Base-by-base conservation (phyloP, 2,888 invertebrate genomes). In the Automeris io region DNA sequence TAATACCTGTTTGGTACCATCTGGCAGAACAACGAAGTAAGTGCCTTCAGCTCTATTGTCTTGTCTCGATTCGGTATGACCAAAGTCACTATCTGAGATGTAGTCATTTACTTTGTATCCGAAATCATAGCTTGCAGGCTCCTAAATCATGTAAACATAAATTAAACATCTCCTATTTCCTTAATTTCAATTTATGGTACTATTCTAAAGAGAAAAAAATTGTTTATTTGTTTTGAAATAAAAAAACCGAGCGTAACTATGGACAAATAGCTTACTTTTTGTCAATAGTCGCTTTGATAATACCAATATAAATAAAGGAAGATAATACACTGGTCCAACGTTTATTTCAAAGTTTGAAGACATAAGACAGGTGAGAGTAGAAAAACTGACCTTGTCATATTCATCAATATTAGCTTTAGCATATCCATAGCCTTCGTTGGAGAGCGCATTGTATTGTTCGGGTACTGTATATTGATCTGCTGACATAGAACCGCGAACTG, bases 91-190 rank as follows among this genome's bases (percentile, higher is more conserved):
- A 37, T 90, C 91, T 1, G 88, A 88, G 40, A 87, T 88, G 32
- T 81, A 87, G 46, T 91, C 91, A 46, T 87, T 88, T 11, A 91
- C 91, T 64, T 90, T 90, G 68, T 91, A 91, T 19, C 88, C 79
- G 59, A 91, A 91, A 56, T 91, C 90, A 62, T 91, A 91, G 69
- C 88, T 90, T 4, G 91, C 91, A 45, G 91, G 91, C 43, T 90
- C 91, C 87, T 91, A 56, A 0, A 47, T 41, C 13, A 42, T n/a
- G n/a, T n/a, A n/a, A n/a, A n/a, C n/a, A n/a, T n/a, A n/a, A n/a
- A n/a, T n/a, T n/a, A n/a, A n/a, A n/a, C n/a, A n/a, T n/a, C n/a
- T n/a, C n/a, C n/a, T n/a, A n/a, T n/a, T n/a, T n/a, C n/a, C n/a
- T n/a, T n/a, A n/a, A n/a, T n/a, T n/a, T n/a, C n/a, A n/a, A n/a